Evolutionary conservation across 30 jellyfish, hydroid and myxozoan genomes (phyloP), one percentile per base, ranked within the genome.

Genomic region (Aurelia aurita): DNA sequence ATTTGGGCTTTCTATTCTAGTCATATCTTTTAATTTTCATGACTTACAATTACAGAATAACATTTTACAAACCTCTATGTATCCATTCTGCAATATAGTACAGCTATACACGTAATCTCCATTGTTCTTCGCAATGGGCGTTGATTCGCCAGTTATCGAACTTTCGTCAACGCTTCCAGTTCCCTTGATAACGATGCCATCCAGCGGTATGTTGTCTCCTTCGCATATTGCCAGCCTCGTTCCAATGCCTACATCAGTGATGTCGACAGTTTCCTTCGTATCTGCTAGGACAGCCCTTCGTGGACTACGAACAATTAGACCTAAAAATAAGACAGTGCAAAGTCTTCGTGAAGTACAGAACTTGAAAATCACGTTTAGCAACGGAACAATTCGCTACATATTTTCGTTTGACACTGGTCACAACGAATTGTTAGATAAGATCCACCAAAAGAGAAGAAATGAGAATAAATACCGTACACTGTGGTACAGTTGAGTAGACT

Each of bases 191-290:
- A 88, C 96, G 28, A 62, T 35, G 12, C 97, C 97, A 63, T 89
- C 97, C 20, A 89, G 76, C 14, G 95, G 95, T 10, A 89, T 82
- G 14, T 54, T 86, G 29, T 89, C 97, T 61, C 97, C 97, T 12
- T 91, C 86, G 43, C 95, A 64, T 23, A 82, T 66, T 14, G 82
- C 57, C 45, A 89, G 28, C 22, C 39, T 16, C 61, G 91, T 74
- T 31, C 96, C 96, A n/a, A 81, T 72, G 0, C 11, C 81, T 23
- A 81, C 95, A n/a, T 46, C 74, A 2, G 64, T 83, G 2, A 69
- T 46, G 21, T 74, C 72, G 44, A 66, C 89, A 5, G 69, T 19
- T 72, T 79, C 75, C 29, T 69, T 79, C 20, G 81, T 69, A 18
- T 23, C 83, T 5, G 92, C 92, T 19, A 79, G n/a, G 22, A 78